Base-by-base conservation (phyloP, 2,113 vertebrate genomes). In the Ptychochromis oligacanthus region DNA sequence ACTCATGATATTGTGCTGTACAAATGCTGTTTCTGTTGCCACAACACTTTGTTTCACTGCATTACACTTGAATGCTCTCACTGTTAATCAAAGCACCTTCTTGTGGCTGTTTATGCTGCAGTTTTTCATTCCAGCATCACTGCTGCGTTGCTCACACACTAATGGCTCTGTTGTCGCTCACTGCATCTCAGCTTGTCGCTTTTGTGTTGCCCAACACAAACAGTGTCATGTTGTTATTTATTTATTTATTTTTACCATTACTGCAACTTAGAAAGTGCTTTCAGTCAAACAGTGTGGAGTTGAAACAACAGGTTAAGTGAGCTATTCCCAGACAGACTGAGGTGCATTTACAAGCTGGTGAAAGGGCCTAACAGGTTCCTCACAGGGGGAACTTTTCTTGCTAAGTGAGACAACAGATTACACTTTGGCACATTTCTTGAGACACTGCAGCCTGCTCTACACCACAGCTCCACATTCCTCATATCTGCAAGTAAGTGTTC, bases 391-490 rank as follows among this genome's bases (percentile, higher is more conserved):
- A 36, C 75, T 20, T 28, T 62, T 79, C 40, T 55, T 72, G 64
- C 75, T 40, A 34, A 46, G 52, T 26, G 87, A 79, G 84, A 83
- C 89, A 82, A 67, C 85, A 87, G 89, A 92, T 87, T 85, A 79
- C 52, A 59, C 52, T 76, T 59, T 28, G 81, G 77, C 74, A 91
- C 79, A 87, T 93, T 93, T 90, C 88, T 80, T 17, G 5, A 87
- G 83, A 76, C 58, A 11, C 83, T 82, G 85, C 83, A 88, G 89
- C 82, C 83, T 82, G 70, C 83, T 65, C 88, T 70, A 83, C 92
- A 91, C 89, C 81, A 36, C 79, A 61, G 87, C 56, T 91, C 85
- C 79, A 93, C 88, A 92, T 94, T 94, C 90, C 92, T 88, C 85
- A 78, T 72, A 83, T 88, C 76, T 87, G 61, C 82, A 67, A 86